A percentile compares a stretch with the other conserved stretches of the same genome.
Conservation (phyloP, 1,140 invertebrate species). For the Zaprionus lachaisei region DNA sequence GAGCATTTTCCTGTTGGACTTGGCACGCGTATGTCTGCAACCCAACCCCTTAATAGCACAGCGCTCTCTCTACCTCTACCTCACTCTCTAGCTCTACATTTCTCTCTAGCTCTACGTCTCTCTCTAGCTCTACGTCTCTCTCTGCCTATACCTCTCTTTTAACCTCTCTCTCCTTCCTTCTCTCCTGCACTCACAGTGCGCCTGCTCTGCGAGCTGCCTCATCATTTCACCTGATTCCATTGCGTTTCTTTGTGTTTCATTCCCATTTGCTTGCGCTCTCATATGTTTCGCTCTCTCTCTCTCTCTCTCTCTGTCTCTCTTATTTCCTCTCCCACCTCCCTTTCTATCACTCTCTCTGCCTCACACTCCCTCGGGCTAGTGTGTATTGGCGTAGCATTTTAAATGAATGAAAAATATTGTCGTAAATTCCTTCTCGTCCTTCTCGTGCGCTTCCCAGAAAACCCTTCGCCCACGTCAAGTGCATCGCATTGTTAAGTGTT, state of each 20-base stretch:
- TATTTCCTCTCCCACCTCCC: neutral
- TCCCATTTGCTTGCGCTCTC: conserved; percentile 27
- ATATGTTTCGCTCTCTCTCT: neutral
- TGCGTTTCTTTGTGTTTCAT: conserved; percentile 41
- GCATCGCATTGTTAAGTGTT: conserved; percentile 77
- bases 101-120: too few species aligned
- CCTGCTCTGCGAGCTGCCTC: conserved; percentile 42
- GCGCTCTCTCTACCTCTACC: neutral
- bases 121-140: too few species aligned
- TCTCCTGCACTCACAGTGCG: conserved; percentile 27
- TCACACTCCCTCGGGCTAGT: conserved; percentile 12
- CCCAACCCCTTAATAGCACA: conserved; percentile 51
- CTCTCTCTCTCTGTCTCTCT: conserved; percentile 7
- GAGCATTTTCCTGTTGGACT: conserved; percentile 73
- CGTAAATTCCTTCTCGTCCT: conserved; percentile 70
- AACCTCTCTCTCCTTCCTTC: conserved; percentile 2
- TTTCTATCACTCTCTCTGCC: conserved; percentile 4
- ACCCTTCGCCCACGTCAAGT: conserved; percentile 42
- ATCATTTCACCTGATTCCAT: conserved; percentile 30
- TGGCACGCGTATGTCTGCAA: conserved; percentile 45
- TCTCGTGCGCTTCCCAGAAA: conserved; percentile 28
- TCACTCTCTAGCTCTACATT: too few species aligned
- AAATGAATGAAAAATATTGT: conserved; percentile 82
- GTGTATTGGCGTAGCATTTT: conserved; percentile 77
- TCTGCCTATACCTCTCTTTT: neutral